A percentile compares a stretch with the other conserved stretches of the same genome.
Evolutionary conservation across 1,140 invertebrate genomes (phyloP).

Genomic region (Drosophila arawakana): DNA sequence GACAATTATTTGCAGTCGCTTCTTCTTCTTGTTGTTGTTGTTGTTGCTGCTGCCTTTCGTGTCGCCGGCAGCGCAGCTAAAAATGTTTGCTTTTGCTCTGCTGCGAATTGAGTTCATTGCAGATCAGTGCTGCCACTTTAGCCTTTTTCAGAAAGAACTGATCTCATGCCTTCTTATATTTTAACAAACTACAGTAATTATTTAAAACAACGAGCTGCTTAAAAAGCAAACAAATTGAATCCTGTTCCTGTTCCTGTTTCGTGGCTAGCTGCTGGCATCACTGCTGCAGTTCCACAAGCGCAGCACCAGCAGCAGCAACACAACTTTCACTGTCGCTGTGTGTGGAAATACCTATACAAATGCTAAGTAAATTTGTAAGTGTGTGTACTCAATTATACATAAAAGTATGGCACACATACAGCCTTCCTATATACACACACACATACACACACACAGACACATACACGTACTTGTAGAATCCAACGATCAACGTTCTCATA

Average conservation of each 20-base stretch:
- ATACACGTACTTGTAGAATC: constrained; percentile 17
- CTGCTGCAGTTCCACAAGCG: constrained; percentile 2
- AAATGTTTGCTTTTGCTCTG: constrained; percentile 46
- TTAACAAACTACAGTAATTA: too few species aligned
- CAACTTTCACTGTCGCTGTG: constrained; percentile 43
- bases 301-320: constrained; percentile 9
- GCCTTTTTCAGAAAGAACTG: too few species aligned
- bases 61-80: constrained; percentile 17
- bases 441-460: background rate
- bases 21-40: constrained; percentile 2
- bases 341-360: constrained; percentile 10
- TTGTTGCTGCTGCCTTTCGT: constrained; percentile 5
- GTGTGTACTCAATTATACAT: background rate
- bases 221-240: too few species aligned
- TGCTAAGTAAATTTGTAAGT: background rate
- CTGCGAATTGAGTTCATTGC: constrained; percentile 51
- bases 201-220: too few species aligned
- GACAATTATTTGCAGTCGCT: constrained; percentile 35
- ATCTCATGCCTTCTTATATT: too few species aligned
- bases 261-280: too few species aligned
- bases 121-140: constrained; percentile 1
- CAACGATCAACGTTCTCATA: constrained; percentile 40
- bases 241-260: too few species aligned
- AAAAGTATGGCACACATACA: background rate
- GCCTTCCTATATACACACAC: background rate